Evolutionary conservation across 53 echinoderm and acorn worm genomes (phyloP), one percentile per base, ranked within the genome.

Genomic region (Henricia sp.): DNA sequence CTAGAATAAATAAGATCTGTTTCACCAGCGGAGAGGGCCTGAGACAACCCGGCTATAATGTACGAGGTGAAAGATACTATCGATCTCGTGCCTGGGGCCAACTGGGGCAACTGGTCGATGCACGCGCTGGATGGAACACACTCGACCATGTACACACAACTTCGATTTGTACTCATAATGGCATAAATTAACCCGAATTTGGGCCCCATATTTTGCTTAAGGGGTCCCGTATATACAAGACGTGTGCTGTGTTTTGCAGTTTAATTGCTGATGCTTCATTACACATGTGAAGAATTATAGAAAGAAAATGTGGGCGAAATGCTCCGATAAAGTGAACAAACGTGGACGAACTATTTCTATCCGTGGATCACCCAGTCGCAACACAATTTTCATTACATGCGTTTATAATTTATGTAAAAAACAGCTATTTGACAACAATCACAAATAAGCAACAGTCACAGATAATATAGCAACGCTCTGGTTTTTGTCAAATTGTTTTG

Each of bases 1-100:
- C 63, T 62, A 80, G 64, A 62, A 80, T 64, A 80, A 80, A 80
- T 80, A 80, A 80, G 80, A 63, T 80, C 80, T 25, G 80, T 80
- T 80, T 80, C 80, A 80, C 48, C 63, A 64, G 46, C 41, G 59
- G 56, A n/a, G n/a, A 36, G 80, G 80, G 64, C 64, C 80, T n/a
- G n/a, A 50, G 46, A 80, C 80, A 58, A 28, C 19, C 80, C 62
- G 63, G 63, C 63, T 29, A 41, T 42, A 23, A 21, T 34, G 80
- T 80, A 80, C 80, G 80, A 80, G 80, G 64, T 80, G 80, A 64
- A 80, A 43, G 80, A 64, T 64, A 80, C 62, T 64, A 37, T 58
- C 58, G 57, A 57, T 58, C 64, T 48, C 64, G 52, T n/a, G 41
- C 80, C 77, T 60, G 40, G 67, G 37, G 67, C 38, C 27, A 42